Percentiles rank a stretch among this genome's conserved stretches.
These are phyloP conservation scores for Echinarachnius parma DNA, from an alignment of 53 echinoderm and acorn worm genomes.

Conservation along the genomic window DNA sequence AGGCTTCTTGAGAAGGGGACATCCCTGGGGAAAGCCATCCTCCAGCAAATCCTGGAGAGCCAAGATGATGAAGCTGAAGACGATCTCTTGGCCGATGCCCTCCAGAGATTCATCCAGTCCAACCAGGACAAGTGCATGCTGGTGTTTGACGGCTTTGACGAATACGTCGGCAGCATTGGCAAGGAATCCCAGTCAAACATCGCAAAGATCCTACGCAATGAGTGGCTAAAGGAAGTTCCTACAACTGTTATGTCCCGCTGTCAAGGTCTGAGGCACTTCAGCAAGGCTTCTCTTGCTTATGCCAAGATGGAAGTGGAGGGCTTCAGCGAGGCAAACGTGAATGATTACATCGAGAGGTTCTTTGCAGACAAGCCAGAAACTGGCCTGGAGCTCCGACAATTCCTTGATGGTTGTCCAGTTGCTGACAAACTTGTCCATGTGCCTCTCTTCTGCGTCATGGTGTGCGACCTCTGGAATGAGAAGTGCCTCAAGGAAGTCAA, in stretches of 20 bases:
- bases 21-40: constrained; percentile 25
- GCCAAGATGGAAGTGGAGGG: constrained; percentile 20
- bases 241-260: constrained; percentile 42
- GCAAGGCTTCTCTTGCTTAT: neutral
- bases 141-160: constrained; percentile 48
- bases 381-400: neutral
- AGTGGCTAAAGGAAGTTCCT: constrained; percentile 16
- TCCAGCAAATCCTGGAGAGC: constrained; percentile 29
- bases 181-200: constrained; percentile 3
- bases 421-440: neutral
- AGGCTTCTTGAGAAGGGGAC: constrained; percentile 13
- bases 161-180: constrained; percentile 11
- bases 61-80: too few species aligned
- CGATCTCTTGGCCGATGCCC: neutral
- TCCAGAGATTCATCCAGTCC: constrained; percentile 7
- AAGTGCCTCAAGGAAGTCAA: constrained; percentile 2
- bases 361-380: neutral
- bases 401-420: neutral
- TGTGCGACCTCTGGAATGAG: constrained; percentile 24
- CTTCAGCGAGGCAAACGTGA: constrained; percentile 29
- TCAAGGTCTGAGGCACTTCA: constrained; percentile 16
- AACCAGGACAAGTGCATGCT: constrained; percentile 30
- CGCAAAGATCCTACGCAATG: constrained; percentile 3
- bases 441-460: constrained; percentile 22
- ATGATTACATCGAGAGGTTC: constrained; percentile 38